Evolutionary conservation across 92 coral and sea anemone genomes (phyloP).

Genomic region (Scolanthus callimorphus): DNA sequence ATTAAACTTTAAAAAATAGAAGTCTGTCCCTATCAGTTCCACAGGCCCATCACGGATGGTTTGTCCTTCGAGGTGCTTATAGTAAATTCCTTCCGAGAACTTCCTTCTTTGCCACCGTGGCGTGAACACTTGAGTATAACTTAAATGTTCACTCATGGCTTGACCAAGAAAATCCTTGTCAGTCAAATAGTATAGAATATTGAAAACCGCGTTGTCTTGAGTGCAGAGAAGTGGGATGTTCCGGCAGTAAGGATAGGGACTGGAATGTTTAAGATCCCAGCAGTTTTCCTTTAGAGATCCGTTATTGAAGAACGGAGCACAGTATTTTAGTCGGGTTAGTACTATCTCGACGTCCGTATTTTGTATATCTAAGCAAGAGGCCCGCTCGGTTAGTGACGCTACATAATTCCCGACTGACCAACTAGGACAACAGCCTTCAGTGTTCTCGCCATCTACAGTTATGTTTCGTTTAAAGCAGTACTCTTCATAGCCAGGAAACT

Average conservation of each 20-base stretch:
- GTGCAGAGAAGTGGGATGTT: constrained; percentile 56
- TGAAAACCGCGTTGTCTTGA: constrained; percentile 81
- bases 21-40: constrained; percentile 69
- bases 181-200: constrained; percentile 79
- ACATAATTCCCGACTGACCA: constrained; percentile 94
- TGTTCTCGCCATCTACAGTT: constrained; percentile 16
- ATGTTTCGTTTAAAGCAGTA: constrained; percentile 61
- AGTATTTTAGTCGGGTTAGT: constrained; percentile 32
- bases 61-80: constrained; percentile 49
- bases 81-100: constrained; percentile 43
- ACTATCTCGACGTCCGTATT: constrained; percentile 38
- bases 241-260: constrained; percentile 43
- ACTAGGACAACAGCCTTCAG: constrained; percentile 79
- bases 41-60: constrained; percentile 63
- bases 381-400: constrained; percentile 48
- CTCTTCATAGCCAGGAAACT: constrained; percentile 39
- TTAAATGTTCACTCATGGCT: constrained; percentile 23
- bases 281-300: constrained; percentile 76
- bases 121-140: constrained; percentile 66
- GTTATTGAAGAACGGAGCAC: constrained; percentile 58
- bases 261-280: constrained; percentile 64
- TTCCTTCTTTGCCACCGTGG: constrained; percentile 35
- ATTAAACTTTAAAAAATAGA: constrained; percentile 61
- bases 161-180: constrained; percentile 68
- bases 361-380: constrained; percentile 64